phyloP scores from a whole-genome alignment of 2,797 vertebrate species.

The Anguilla marmorata region DNA sequence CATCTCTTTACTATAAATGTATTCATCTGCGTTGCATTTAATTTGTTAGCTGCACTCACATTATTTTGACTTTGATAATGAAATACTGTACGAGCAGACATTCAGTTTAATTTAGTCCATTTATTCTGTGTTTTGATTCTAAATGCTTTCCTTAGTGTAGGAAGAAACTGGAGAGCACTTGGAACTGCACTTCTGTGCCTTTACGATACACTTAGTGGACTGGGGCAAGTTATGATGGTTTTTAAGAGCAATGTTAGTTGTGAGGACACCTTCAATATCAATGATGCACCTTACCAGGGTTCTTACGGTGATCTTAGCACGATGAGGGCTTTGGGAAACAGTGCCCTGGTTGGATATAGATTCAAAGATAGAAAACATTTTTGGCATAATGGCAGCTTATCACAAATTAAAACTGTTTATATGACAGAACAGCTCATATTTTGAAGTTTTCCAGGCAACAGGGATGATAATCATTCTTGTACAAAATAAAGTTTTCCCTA shows the following conservation, averaged over 20 bases:
- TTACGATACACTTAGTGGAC: neutral
- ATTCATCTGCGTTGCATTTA: too few relatives aligned
- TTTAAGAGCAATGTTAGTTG: neutral
- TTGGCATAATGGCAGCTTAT: neutral
- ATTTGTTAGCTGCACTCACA: too few relatives aligned
- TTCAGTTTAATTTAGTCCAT: neutral
- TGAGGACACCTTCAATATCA: neutral
- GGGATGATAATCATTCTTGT: neutral
- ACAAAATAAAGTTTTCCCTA: neutral
- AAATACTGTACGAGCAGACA: neutral
- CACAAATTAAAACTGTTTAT: neutral
- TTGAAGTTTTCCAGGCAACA: neutral
- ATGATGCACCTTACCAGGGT: neutral
- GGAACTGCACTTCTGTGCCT: neutral
- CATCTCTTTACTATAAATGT: neutral
- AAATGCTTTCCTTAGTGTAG: neutral
- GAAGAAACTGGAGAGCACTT: neutral
- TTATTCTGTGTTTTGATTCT: neutral
- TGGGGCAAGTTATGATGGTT: neutral
- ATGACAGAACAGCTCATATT: neutral
- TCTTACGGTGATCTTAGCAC: neutral
- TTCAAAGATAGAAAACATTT: neutral
- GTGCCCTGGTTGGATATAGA: neutral
- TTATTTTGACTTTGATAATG: neutral
- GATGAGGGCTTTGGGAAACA: neutral